phyloP scores from a whole-genome alignment of 2,113 vertebrate genomes.

The Toxotes jaculatrix region DNA sequence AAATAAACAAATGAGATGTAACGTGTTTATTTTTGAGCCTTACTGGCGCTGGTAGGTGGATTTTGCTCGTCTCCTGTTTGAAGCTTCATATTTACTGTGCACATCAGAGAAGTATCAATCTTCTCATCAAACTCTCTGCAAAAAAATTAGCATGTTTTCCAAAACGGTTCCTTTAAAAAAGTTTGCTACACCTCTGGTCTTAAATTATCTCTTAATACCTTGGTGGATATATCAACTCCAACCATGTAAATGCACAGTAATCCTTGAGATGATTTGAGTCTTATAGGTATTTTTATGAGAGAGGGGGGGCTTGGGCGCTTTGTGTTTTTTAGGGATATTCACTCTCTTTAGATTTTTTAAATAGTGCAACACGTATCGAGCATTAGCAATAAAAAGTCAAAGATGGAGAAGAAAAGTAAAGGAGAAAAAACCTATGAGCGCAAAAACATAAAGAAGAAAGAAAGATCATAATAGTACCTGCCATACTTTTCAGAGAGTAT shows the following conservation, averaged over 20 bases:
- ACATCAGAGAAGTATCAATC: background rate
- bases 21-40: background rate
- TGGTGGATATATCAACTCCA: constrained; percentile 29
- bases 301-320: constrained; percentile 27
- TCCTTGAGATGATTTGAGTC: constrained; percentile 55
- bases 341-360: constrained; percentile 42
- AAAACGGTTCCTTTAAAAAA: constrained; percentile 9
- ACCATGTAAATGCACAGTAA: constrained; percentile 50
- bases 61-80: background rate
- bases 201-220: constrained; percentile 11
- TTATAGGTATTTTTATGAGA: constrained; percentile 4
- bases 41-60: background rate
- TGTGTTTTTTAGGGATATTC: constrained; percentile 32
- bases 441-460: constrained; percentile 52
- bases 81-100: background rate
- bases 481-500: constrained; percentile 79
- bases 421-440: constrained; percentile 52
- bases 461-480: constrained; percentile 76
- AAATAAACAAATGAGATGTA: background rate
- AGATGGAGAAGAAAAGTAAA: constrained; percentile 70
- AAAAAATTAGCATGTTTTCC: background rate
- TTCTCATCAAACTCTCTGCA: background rate
- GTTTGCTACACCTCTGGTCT: constrained; percentile 46
- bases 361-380: constrained; percentile 78
- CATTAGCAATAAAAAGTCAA: constrained; percentile 71